Conservation (phyloP, 2,113 vertebrate genomes). For the Mesitornis unicolor region DNA sequence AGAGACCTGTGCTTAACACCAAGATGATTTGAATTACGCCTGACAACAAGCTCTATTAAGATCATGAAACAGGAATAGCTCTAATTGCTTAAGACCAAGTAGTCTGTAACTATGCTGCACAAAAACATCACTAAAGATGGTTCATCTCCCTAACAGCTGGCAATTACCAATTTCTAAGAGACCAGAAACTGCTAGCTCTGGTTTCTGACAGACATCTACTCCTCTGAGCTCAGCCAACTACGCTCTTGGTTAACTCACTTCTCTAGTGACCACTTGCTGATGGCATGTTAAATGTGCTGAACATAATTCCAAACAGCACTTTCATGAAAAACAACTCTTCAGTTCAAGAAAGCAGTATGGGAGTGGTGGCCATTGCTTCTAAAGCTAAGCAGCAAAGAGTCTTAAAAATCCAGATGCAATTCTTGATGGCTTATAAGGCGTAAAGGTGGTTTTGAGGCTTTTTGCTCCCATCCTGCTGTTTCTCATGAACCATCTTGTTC, state of each 20-base stretch:
- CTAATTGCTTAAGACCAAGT: conserved; percentile 22
- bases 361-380: not conserved
- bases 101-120: not conserved
- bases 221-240: not conserved
- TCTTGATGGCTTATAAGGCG: not conserved
- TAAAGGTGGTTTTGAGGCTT: not conserved
- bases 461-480: not conserved
- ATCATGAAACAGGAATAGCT: not conserved
- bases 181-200: not conserved
- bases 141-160: not conserved
- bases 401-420: not conserved
- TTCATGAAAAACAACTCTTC: not conserved
- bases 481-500: not conserved
- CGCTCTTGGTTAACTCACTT: not conserved
- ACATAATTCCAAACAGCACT: not conserved
- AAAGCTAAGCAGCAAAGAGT: not conserved
- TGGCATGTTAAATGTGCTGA: not conserved
- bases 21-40: not conserved
- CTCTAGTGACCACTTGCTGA: not conserved
- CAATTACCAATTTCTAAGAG: not conserved
- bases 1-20: not conserved
- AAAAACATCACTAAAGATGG: not conserved
- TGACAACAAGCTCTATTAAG: not conserved
- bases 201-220: not conserved
- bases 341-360: not conserved